phyloP scores from a whole-genome alignment of 2,888 invertebrate genomes.

The Gnatocerus cornutus region DNA sequence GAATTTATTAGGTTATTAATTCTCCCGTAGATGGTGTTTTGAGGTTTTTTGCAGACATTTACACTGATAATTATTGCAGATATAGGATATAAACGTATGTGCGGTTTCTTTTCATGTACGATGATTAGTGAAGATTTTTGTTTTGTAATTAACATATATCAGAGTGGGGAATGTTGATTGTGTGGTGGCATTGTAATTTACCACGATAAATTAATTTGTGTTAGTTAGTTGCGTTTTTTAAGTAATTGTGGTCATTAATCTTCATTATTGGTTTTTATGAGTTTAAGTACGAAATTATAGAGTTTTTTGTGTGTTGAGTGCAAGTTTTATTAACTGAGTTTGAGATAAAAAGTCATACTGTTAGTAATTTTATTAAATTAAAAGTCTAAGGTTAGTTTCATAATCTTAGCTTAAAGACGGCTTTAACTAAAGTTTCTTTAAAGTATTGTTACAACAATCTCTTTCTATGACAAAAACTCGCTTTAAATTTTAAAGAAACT shows the following conservation, averaged over 20 bases:
- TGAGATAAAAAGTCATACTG: too few relatives aligned
- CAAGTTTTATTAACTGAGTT: neutral
- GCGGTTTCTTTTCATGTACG: slow-evolving; percentile 15
- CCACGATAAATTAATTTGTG: neutral
- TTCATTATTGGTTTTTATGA: slow-evolving; percentile 9
- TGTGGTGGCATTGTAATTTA: slow-evolving; percentile 4
- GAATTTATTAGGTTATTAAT: neutral
- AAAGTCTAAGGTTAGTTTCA: too few relatives aligned
- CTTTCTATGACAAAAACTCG: too few relatives aligned
- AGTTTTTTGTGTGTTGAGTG: neutral
- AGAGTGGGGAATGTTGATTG: slow-evolving; percentile 7
- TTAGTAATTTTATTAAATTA: too few relatives aligned
- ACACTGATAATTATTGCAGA: neutral
- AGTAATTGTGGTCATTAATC: slow-evolving; percentile 13
- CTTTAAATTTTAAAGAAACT: too few relatives aligned
- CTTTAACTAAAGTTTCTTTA: too few relatives aligned
- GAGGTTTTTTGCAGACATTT: neutral
- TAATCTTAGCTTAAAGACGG: too few relatives aligned
- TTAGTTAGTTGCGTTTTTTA: neutral
- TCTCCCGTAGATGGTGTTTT: neutral
- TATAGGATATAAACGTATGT: neutral
- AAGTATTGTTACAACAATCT: too few relatives aligned
- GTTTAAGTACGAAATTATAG: neutral
- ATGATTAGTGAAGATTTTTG: neutral
- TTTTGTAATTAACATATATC: slow-evolving; percentile 11